Percentiles rank a stretch among this genome's conserved stretches.
These are phyloP conservation scores for Sebastes goodei DNA, from an alignment of 2,797 vertebrate species.

Conservation along the genomic window DNA sequence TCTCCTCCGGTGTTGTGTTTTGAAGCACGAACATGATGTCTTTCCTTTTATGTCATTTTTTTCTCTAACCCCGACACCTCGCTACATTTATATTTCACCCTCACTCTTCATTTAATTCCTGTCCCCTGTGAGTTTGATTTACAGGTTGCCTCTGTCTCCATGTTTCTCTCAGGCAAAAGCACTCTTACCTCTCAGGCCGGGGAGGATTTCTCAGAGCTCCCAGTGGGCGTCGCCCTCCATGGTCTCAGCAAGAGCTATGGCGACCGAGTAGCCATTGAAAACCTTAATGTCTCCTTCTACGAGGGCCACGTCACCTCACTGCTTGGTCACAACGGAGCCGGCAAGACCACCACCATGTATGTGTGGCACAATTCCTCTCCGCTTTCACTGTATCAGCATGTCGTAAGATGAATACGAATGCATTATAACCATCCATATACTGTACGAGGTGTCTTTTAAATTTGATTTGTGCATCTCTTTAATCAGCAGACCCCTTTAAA, in stretches of 20 bases:
- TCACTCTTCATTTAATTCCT: constrained; percentile 13
- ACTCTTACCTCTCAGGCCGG: constrained; percentile 79
- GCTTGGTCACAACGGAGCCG: constrained; percentile 97
- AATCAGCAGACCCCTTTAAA: constrained; percentile 44
- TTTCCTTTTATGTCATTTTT: constrained; percentile 8
- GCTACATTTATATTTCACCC: not conserved
- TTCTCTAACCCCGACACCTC: not conserved
- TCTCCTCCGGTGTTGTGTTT: constrained; percentile 20
- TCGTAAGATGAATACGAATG: constrained; percentile 16
- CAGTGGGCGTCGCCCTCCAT: constrained; percentile 88
- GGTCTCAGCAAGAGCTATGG: constrained; percentile 92
- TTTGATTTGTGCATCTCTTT: constrained; percentile 59
- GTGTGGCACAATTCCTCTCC: constrained; percentile 11
- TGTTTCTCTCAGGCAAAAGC: constrained; percentile 67
- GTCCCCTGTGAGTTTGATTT: constrained; percentile 30
- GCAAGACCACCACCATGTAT: constrained; percentile 98
- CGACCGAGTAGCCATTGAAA: constrained; percentile 87
- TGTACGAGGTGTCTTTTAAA: constrained; percentile 29
- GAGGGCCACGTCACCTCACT: constrained; percentile 94
- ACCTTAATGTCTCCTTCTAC: constrained; percentile 93
- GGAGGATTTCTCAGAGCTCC: constrained; percentile 85
- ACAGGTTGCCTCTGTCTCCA: constrained; percentile 20
- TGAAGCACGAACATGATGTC: constrained; percentile 17
- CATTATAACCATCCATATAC: constrained; percentile 24
- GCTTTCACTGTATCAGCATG: constrained; percentile 25